These are phyloP conservation scores for Neoscelio sp. DNA, from an alignment of 2,888 invertebrate genomes.

Conservation along the genomic window DNA sequence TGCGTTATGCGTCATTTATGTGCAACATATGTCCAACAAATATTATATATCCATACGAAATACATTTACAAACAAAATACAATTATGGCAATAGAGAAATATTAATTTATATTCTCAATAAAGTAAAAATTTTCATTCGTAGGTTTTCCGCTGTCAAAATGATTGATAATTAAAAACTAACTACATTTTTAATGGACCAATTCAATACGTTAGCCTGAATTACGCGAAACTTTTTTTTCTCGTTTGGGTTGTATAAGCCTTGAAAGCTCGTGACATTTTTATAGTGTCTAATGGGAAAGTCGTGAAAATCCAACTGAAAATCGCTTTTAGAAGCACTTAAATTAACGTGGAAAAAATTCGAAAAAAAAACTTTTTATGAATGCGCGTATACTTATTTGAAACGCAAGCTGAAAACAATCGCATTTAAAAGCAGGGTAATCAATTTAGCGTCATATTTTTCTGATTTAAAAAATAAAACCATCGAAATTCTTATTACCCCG, in stretches of 20 bases:
- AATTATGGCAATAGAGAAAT: no score
- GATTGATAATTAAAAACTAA: no score
- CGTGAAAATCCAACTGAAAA: constrained; percentile 65
- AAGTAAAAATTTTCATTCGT: no score
- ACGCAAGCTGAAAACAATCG: constrained; percentile 21
- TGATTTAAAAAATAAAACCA: no score
- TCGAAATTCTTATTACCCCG: no score
- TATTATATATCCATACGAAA: no score
- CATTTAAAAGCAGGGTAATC: constrained; percentile 42
- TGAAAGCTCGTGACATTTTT: constrained; percentile 64
- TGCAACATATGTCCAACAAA: no score
- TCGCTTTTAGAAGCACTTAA: constrained; percentile 67
- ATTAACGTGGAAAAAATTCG: constrained; percentile 46
- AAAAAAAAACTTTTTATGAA: constrained; percentile 34
- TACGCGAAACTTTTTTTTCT: constrained; percentile 39
- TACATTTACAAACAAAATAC: no score
- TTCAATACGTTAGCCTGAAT: constrained; percentile 36
- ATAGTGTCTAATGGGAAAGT: constrained; percentile 63
- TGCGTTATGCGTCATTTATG: no score
- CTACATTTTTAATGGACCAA: constrained; percentile 32
- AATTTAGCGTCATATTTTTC: constrained; percentile 27
- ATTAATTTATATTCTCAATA: no score
- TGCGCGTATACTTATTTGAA: constrained; percentile 32
- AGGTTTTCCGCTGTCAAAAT: no score
- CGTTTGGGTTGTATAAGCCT: constrained; percentile 55